phyloP scores from a whole-genome alignment of 2,113 vertebrate genomes.

The Onychostruthus taczanowskii region DNA sequence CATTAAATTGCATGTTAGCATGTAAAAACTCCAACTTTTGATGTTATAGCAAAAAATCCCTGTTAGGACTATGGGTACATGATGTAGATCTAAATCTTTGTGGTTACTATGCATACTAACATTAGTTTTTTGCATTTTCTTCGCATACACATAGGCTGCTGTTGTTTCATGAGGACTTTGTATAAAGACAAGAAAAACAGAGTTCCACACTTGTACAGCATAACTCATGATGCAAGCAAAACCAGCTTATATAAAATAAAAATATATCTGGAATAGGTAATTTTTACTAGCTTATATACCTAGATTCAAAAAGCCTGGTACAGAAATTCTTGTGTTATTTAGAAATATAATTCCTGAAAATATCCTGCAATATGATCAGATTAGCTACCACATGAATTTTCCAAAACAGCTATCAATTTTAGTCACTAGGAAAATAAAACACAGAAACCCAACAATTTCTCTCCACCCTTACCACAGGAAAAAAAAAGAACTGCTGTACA shows the following conservation, averaged over 20 bases:
- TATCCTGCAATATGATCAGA: background rate
- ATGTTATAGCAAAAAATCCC: background rate
- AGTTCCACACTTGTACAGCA: background rate
- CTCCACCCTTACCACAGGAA: background rate
- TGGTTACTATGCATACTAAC: background rate
- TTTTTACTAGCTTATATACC: background rate
- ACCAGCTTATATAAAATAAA: background rate
- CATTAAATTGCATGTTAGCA: background rate
- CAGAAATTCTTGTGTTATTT: background rate
- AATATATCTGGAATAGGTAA: background rate
- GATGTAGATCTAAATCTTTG: background rate
- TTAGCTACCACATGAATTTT: slow-evolving; percentile 13
- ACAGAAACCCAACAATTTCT: background rate
- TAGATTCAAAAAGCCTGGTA: background rate
- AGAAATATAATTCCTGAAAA: slow-evolving; percentile 1
- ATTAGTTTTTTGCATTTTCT: background rate
- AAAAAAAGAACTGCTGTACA: background rate
- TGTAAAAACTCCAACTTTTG: background rate
- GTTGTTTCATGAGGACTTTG: background rate
- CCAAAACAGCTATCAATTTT: slow-evolving; percentile 50
- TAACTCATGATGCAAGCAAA: background rate
- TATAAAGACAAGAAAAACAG: background rate
- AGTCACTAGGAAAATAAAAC: slow-evolving; percentile 27
- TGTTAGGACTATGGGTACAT: background rate
- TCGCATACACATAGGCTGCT: background rate